These are phyloP conservation scores for Scarus forsteni DNA, from an alignment of 2,797 vertebrate genomes.

Conservation along the genomic window DNA sequence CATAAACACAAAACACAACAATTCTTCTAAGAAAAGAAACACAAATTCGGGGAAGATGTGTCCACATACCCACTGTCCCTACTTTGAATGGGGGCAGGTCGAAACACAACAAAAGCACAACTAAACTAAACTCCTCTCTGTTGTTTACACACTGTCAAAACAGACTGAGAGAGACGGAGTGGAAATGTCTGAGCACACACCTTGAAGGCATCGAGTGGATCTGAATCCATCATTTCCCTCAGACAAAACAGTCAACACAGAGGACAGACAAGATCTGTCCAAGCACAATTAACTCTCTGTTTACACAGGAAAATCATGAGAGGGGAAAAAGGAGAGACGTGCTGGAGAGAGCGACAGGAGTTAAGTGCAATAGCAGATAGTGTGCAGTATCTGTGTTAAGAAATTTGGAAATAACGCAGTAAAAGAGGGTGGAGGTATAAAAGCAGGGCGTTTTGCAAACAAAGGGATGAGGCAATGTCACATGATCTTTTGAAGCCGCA, in stretches of 20 bases:
- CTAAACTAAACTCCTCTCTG: slow-evolving; percentile 31
- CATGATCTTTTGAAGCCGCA: slow-evolving; percentile 53
- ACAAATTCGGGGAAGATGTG: not conserved
- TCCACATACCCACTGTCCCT: not conserved
- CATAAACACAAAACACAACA: too few species aligned
- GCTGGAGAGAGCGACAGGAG: slow-evolving; percentile 42
- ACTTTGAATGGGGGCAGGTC: slow-evolving; percentile 1
- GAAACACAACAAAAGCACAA: not conserved
- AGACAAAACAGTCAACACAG: slow-evolving; percentile 70
- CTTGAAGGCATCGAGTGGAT: slow-evolving; percentile 15
- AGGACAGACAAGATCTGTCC: slow-evolving; percentile 71
- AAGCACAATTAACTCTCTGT: slow-evolving; percentile 55
- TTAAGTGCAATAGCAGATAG: slow-evolving; percentile 28
- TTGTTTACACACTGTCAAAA: slow-evolving; percentile 57
- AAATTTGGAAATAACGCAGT: slow-evolving; percentile 36
- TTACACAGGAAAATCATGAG: slow-evolving; percentile 39
- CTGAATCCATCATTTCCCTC: slow-evolving; percentile 59
- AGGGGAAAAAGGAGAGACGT: slow-evolving; percentile 23
- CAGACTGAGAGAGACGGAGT: slow-evolving; percentile 25
- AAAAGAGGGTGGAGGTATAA: slow-evolving; percentile 64
- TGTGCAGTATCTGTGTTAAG: slow-evolving; percentile 27
- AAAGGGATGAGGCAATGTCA: slow-evolving; percentile 74
- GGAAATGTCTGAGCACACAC: slow-evolving; percentile 35
- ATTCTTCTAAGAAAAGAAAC: not conserved
- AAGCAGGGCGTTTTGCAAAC: slow-evolving; percentile 58